Base-by-base conservation (phyloP, 2,113 vertebrate genomes). In the Kryptolebias marmoratus region DNA sequence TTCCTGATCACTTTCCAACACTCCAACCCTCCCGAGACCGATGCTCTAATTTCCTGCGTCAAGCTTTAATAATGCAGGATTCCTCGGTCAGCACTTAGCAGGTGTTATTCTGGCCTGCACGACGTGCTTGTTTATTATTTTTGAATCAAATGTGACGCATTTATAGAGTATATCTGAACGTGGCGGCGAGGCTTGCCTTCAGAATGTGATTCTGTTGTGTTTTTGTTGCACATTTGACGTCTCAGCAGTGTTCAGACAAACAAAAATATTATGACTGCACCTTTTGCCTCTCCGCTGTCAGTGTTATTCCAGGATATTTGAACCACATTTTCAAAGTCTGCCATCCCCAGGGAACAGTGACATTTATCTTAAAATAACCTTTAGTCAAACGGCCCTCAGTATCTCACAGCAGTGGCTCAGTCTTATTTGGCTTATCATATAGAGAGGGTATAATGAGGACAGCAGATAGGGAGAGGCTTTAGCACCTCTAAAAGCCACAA, bases 361-460 rank as follows among this genome's bases (percentile, higher is more conserved):
- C 81, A 85, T 84, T 83, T 87, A 82, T 84, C 75, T 73, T 87
- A 30, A 79, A 87, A 82, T 88, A 82, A 87, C 79, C 84, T 85
- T 81, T 82, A 49, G 68, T 86, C 73, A 84, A 84, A 80, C 27
- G 47, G 77, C 73, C 74, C 71, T 81, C 70, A 76, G 69, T 83
- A 73, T 87, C 79, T 81, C 60, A 45, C 71, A 59, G 73, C 16
- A 16, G 73, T 71, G 61, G 58, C 70, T 82, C 71, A 48, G 62
- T 75, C 30, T 65, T 84, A 63, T 85, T 88, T 81, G 79, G 80
- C 86, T 88, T 85, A 88, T 88, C 84, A 75, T 85, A 83, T 66
- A 81, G 72, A 85, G 68, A 79, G 64, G 57, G 65, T 82, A 80
- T 87, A 89, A 89, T 89, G 75, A 84, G 74, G 62, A 77, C 52